These are phyloP conservation scores for Serinus canaria DNA, from an alignment of 2,113 vertebrate genomes.

Conservation along the genomic window DNA sequence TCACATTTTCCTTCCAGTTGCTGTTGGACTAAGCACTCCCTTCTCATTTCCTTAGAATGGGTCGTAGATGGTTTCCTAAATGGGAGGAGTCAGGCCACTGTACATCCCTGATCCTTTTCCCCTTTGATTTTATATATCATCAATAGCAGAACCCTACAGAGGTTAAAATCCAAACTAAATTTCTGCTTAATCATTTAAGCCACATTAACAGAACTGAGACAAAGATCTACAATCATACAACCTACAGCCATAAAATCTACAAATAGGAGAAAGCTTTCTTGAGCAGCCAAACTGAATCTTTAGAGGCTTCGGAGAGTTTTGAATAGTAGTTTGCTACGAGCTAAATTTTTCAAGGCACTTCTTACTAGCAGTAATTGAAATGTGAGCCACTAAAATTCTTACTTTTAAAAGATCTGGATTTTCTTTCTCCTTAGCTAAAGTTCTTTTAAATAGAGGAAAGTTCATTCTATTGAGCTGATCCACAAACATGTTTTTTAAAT, in stretches of 20 bases:
- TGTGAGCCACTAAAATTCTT: not conserved
- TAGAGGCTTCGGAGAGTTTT: not conserved
- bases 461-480: not conserved
- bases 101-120: not conserved
- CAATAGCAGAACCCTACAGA: not conserved
- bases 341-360: not conserved
- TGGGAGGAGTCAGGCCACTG: not conserved
- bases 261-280: not conserved
- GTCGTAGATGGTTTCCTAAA: not conserved
- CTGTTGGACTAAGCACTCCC: not conserved
- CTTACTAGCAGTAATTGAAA: not conserved
- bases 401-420: not conserved
- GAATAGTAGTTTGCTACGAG: not conserved
- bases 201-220: not conserved
- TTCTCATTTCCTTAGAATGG: not conserved
- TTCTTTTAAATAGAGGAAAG: not conserved
- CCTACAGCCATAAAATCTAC: not conserved
- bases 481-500: rapidly evolving
- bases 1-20: not conserved
- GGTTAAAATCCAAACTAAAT: not conserved
- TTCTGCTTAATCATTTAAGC: not conserved
- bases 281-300: not conserved
- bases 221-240: not conserved
- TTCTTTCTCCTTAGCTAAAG: not conserved
- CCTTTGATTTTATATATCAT: not conserved